Evolutionary conservation across 2,888 invertebrate genomes (phyloP), one percentile per base, ranked within the genome.

Genomic region (Leptarthrus brevirostris): DNA sequence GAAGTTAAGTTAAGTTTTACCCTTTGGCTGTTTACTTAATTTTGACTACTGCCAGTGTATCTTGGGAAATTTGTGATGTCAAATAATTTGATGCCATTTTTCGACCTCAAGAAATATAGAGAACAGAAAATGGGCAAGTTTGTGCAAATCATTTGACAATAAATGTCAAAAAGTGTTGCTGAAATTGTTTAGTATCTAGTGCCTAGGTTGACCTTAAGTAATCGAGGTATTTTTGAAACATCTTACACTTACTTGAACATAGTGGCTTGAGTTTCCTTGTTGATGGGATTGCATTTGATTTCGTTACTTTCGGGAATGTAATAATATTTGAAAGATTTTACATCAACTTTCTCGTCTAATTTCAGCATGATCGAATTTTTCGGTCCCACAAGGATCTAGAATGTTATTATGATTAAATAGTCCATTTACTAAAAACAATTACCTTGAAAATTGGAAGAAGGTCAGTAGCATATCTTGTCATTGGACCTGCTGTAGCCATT

Each of bases 401-500:
- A 40, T 40, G 20, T 5, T 0, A 18, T 34, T 54, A 18, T 52
- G 18, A 4, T 34, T 26, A 30, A 30, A 30, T 22, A n/a, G 0
- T 52, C 22, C 2, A 36, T 16, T 22, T 2, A 34, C 3, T 71
- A 10, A 24, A 52, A 0, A 89, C 83, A 1, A 92, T 82, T 22
- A 92, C 86, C 84, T 90, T 90, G 1, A 95, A 87, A 75, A 96
- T 86, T 0, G 96, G 94, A 24, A 88, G 85, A 72, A 98, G 87
- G 86, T 98, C 98, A 18, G 87, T 87, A 16, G 92, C 90, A 82
- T 91, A 91, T 58, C 92, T 89, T 74, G 92, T 89, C 83, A 96
- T 89, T 52, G 97, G 95, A 0, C 98, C 97, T 0, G 90, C 91
- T 16, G 90, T 89, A 0, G 95, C 91, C 90, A 97, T 95, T 2